Percentiles rank a stretch among this genome's conserved stretches.
These are phyloP conservation scores for Tenebrio molitor DNA, from an alignment of 1,140 invertebrate genomes.

Conservation along the genomic window DNA sequence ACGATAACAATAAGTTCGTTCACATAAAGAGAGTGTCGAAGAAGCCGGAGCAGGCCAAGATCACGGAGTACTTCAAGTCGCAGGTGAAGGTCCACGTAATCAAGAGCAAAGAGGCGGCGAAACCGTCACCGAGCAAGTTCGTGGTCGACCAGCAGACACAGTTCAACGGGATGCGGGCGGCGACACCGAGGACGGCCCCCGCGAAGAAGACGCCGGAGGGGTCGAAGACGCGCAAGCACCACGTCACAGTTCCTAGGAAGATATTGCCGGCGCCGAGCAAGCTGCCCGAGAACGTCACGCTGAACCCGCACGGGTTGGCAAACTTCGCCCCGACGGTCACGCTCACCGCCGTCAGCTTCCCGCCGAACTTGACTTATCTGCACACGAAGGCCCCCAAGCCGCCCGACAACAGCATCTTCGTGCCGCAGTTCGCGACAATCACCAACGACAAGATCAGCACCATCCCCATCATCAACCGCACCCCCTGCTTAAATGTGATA, in stretches of 20 bases:
- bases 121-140: constrained; percentile 26
- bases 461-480: constrained; percentile 61
- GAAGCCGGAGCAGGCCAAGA: constrained; percentile 70
- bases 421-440: constrained; percentile 62
- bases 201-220: constrained; percentile 45
- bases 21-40: constrained; percentile 31
- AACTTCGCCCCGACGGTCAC: constrained; percentile 61
- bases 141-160: constrained; percentile 56
- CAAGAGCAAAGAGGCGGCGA: constrained; percentile 47
- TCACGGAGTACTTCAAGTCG: constrained; percentile 84
- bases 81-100: constrained; percentile 74
- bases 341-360: constrained; percentile 60
- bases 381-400: constrained; percentile 63
- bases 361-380: constrained; percentile 62
- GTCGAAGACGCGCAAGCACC: constrained; percentile 54
- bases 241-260: constrained; percentile 62
- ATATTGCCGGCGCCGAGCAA: constrained; percentile 65
- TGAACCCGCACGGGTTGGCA: constrained; percentile 21
- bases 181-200: background rate
- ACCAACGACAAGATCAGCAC: constrained; percentile 59
- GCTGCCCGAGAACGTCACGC: constrained; percentile 50
- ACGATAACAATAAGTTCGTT: constrained; percentile 34
- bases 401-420: constrained; percentile 61
- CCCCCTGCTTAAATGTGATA: constrained; percentile 62
- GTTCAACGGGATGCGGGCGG: constrained; percentile 51